Evolutionary conservation across 2,888 invertebrate species (phyloP), one percentile per base, ranked within the genome.

Genomic region (Trichacis sp.): DNA sequence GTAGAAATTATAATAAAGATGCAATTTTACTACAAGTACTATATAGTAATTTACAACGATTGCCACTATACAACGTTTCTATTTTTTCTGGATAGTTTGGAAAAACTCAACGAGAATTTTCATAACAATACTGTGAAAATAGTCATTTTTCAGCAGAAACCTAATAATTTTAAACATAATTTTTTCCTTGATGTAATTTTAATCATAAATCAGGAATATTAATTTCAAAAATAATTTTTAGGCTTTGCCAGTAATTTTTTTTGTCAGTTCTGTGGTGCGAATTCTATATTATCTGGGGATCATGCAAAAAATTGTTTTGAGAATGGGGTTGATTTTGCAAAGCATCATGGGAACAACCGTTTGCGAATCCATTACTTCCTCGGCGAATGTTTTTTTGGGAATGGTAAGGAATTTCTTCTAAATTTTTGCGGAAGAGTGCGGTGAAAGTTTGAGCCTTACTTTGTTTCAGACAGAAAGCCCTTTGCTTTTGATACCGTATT

Each of bases 351-450:
- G 91, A 12, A 98, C 98, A 0, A 96, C 98, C 0, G 94, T 97
- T 0, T 96, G 96, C 56, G 98, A 98, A 85, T 97, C 97, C 58
- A 91, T 98, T 38, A 96, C 92, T 67, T 91, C 95, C 11, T 93
- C 97, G 0, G 97, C 95, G 0, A 97, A 97, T 82, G 94, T 97
- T 20, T 98, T 98, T 78, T 86, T 98, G 14, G 97, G 98, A 63
- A 93, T 93, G 93, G 95, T 95, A 66, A 64, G 36, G 36, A 40
- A 36, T 36, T 9, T 12, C n/a, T 36, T 9, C 14, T n/a, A 36
- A 36, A 11, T 12, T 12, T n/a, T 36, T n/a, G n/a, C n/a, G n/a
- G n/a, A n/a, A n/a, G n/a, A n/a, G n/a, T n/a, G n/a, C n/a, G n/a
- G n/a, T n/a, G n/a, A n/a, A n/a, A n/a, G 8, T 24, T 24, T 24